A percentile compares a stretch with the other conserved stretches of the same genome.
These are phyloP conservation scores for Leptinotarsa juncta DNA, from an alignment of 2,888 invertebrate species.

Conservation along the genomic window DNA sequence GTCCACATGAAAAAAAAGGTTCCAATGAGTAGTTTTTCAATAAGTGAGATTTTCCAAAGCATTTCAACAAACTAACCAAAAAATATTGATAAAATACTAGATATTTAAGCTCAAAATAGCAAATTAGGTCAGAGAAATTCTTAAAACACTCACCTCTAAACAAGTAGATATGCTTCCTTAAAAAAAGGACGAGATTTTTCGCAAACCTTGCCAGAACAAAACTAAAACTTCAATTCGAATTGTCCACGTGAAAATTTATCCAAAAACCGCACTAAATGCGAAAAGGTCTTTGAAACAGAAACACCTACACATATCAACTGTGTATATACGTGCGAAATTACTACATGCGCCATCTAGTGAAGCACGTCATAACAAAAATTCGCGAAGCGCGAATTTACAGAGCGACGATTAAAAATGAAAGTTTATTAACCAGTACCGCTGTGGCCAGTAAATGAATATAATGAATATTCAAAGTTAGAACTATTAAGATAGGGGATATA, in stretches of 20 bases:
- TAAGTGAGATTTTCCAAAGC: not conserved
- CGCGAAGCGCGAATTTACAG: slow-evolving; percentile 37
- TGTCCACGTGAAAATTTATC: slow-evolving; percentile 7
- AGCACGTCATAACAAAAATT: slow-evolving; percentile 34
- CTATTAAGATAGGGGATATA: too few species aligned
- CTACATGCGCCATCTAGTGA: slow-evolving; percentile 41
- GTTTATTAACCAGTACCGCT: not conserved
- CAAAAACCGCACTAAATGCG: slow-evolving; percentile 16
- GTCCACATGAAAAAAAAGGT: slow-evolving; percentile 10
- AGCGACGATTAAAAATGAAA: not conserved
- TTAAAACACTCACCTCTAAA: slow-evolving; percentile 34
- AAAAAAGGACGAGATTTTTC: not conserved
- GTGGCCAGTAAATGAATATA: too few species aligned
- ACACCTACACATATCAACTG: slow-evolving; percentile 40
- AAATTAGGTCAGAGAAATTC: slow-evolving; percentile 50
- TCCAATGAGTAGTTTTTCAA: not conserved
- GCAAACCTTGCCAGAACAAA: not conserved
- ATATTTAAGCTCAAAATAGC: slow-evolving; percentile 48
- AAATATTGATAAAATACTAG: slow-evolving; percentile 40
- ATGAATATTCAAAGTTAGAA: too few species aligned
- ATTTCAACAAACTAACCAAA: slow-evolving; percentile 23
- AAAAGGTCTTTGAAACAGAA: slow-evolving; percentile 41
- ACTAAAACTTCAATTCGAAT: slow-evolving; percentile 21
- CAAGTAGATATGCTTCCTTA: not conserved
- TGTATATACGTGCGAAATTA: slow-evolving; percentile 45